These are phyloP conservation scores for Zootoca vivipara DNA, from an alignment of 2,113 vertebrate species.

Conservation along the genomic window DNA sequence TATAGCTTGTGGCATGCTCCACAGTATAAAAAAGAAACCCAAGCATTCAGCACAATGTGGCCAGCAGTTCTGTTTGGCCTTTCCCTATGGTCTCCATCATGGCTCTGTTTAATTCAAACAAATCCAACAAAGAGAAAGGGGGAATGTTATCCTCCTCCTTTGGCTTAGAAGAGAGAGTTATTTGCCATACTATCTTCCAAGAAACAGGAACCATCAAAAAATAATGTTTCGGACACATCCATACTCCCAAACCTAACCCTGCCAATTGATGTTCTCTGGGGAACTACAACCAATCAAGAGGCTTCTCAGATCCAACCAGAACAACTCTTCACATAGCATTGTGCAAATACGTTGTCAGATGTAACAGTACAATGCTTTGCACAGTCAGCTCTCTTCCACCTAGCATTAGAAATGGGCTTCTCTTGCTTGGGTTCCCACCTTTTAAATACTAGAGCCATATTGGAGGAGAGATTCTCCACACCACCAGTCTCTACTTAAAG, in stretches of 20 bases:
- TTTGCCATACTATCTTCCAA: slow-evolving; percentile 9
- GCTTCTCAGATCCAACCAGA: neutral
- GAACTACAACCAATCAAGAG: neutral
- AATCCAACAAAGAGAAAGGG: neutral
- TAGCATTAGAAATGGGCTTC: neutral
- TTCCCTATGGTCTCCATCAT: neutral
- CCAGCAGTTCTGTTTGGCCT: slow-evolving; percentile 64
- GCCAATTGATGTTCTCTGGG: neutral
- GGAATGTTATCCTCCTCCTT: neutral
- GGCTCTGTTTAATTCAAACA: slow-evolving; percentile 23
- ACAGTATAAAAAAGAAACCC: slow-evolving; percentile 61
- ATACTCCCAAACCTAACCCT: neutral
- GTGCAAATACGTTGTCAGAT: neutral
- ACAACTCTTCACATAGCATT: neutral
- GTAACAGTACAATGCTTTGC: neutral
- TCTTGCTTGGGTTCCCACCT: neutral
- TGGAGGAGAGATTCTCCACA: neutral
- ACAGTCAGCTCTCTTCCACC: neutral
- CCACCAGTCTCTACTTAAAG: neutral
- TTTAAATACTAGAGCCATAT: neutral
- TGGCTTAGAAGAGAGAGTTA: slow-evolving; percentile 2
- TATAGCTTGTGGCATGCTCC: slow-evolving; percentile 70
- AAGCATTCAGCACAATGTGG: slow-evolving; percentile 68
- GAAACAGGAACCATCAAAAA: slow-evolving; percentile 17
- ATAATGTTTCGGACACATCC: neutral